Conservation (phyloP, 2,113 vertebrate species). For the Gambusia affinis region DNA sequence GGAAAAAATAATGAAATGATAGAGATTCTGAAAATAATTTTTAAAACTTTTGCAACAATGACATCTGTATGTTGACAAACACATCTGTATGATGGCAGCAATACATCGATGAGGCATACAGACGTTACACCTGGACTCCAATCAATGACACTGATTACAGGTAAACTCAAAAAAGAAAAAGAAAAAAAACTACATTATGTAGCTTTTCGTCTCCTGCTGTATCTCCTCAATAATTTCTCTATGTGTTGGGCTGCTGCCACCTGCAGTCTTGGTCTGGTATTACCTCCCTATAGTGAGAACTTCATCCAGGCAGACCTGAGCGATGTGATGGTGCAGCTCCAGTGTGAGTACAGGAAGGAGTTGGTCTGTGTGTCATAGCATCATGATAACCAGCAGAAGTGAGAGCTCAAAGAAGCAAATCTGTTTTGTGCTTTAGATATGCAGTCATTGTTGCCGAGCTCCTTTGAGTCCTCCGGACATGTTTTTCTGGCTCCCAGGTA, state of each 20-base stretch:
- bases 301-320: slow-evolving; percentile 97
- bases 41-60: background rate
- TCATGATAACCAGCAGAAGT: background rate
- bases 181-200: background rate
- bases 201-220: slow-evolving; percentile 3
- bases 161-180: slow-evolving; percentile 73
- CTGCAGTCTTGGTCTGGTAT: slow-evolving; percentile 91
- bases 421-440: slow-evolving; percentile 90
- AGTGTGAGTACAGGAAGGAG: slow-evolving; percentile 88
- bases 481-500: slow-evolving; percentile 98
- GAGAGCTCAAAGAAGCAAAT: slow-evolving; percentile 51
- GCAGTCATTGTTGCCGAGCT: slow-evolving; percentile 96
- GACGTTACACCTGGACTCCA: slow-evolving; percentile 94
- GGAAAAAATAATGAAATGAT: background rate
- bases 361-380: background rate
- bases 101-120: slow-evolving; percentile 92
- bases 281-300: slow-evolving; percentile 92
- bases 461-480: slow-evolving; percentile 95
- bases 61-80: background rate
- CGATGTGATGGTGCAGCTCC: slow-evolving; percentile 97
- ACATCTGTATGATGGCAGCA: slow-evolving; percentile 72
- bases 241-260: slow-evolving; percentile 34
- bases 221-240: background rate
- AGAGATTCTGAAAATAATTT: background rate
- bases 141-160: slow-evolving; percentile 98